Base-by-base conservation (phyloP, 2,113 vertebrate genomes). In the Onychostoma macrolepis region DNA sequence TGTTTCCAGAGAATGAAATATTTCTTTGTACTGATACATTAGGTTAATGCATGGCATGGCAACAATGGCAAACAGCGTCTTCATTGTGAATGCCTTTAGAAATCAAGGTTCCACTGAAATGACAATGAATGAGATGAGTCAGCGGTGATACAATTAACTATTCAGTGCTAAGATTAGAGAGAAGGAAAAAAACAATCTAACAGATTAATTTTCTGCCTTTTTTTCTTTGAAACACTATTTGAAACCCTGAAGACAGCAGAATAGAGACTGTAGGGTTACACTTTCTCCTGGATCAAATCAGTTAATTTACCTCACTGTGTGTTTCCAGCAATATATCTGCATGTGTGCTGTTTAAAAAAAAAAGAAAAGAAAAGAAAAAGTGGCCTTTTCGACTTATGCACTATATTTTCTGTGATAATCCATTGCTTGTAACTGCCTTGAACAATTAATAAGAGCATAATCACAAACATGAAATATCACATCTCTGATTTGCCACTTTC, bases 1-100 rank as follows among this genome's bases (percentile, higher is more conserved):
- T n/a, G 24, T 69, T 69, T 69, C 4, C 65, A 69, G 30, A n/a
- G 21, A 74, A 74, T 74, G 41, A 74, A 75, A 75, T 75, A 6
- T 26, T 26, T 38, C 0, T 75, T 74, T 74, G 24, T 45, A 12
- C 41, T 2, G 12, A 48, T 45, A 26, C 1, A 76, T 48, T 24
- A 45, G 4, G 1, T 33, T 28, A 41, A 76, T 75, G 24, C 5
- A 26, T 76, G n/a, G n/a, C n/a, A n/a, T n/a, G n/a, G n/a, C n/a
- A n/a, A 78, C 43, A 53, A 30, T 78, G n/a, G 13, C 12, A 78
- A 17, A 50, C 17, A 30, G 28, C 26, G 28, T 33, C 75, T 50
- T 53, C 2, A 4, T 53, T 30, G 76, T 53, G 7, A 53, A 50
- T 53, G 13, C 48, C 26, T 78, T 50, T 78, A 50, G 45, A 76